Base-by-base conservation (phyloP, 2,113 vertebrate genomes). In the Rhegmatorhina hoffmannsi region DNA sequence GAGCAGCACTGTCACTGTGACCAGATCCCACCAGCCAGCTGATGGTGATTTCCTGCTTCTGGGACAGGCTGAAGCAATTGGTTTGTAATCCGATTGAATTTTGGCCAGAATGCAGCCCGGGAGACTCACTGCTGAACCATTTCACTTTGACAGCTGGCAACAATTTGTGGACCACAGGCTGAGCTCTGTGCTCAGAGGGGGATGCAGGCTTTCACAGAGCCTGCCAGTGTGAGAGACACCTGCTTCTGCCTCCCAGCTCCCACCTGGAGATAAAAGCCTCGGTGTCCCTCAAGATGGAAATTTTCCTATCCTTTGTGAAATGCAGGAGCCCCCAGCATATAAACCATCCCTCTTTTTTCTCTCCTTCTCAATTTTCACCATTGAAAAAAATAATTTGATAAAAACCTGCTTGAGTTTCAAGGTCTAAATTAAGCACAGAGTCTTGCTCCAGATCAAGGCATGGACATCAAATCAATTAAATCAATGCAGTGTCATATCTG, bases 201-300 rank as follows among this genome's bases (percentile, higher is more conserved):
- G 68, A 29, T 34, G 11, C 6, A 21, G 80, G 25, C 79, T 84
- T 38, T 31, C 3, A 7, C 63, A 64, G 80, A 55, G 76, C 83
- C 43, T 66, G 60, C 86, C 80, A 63, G 10, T 1, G 14, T 18
- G 64, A 89, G 58, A 83, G 80, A 43, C 89, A 84, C 95, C 92
- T 95, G 94, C 95, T 96, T 76, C 87, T 75, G 76, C 76, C 73
- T 52, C 83, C 88, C 86, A 52, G 76, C 79, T 87, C 88, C 90
- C 83, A 84, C 79, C 67, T 77, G 83, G 47, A 81, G 18, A 67
- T 16, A 44, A 92, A 69, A 87, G 56, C 64, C 28, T 55, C 64
- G 5, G 50, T 11, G 21, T 23, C 72, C 77, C 79, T 31, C 0
- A 0, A 80, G 64, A 67, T 29, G 88, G 76, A 70, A 66, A 84